Conservation (phyloP, 2,113 vertebrate species). For the Gobio gobio region DNA sequence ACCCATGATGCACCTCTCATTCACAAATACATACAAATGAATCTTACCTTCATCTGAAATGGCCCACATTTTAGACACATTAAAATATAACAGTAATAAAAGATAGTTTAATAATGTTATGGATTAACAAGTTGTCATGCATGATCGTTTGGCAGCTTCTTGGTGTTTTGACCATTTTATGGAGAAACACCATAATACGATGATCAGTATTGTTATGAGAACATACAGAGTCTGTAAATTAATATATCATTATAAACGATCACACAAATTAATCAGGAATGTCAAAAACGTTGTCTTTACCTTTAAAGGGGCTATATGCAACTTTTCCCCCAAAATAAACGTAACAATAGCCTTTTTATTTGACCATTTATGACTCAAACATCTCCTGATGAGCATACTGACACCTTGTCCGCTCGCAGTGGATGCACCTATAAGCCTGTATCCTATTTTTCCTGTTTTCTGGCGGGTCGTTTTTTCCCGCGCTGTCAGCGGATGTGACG, state of each 20-base stretch:
- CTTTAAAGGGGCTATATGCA: too few relatives aligned
- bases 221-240: conserved; percentile 48
- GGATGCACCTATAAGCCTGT: too few relatives aligned
- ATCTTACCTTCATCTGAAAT: conserved; percentile 43
- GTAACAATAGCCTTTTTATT: too few relatives aligned
- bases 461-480: too few relatives aligned
- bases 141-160: neutral
- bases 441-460: too few relatives aligned
- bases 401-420: too few relatives aligned
- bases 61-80: neutral
- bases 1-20: neutral
- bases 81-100: neutral
- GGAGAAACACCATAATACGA: conserved; percentile 56
- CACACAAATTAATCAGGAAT: neutral
- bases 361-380: too few relatives aligned
- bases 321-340: too few relatives aligned
- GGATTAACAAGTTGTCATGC: neutral
- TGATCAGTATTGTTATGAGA: conserved; percentile 34
- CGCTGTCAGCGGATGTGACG: too few relatives aligned
- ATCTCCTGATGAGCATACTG: too few relatives aligned
- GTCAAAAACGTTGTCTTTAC: conserved; percentile 27
- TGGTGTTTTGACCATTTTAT: conserved; percentile 31
- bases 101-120: neutral
- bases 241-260: neutral
- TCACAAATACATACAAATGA: neutral